Evolutionary conservation across 2,888 invertebrate species (phyloP), one percentile per base, ranked within the genome.

Genomic region (Choreutis nemorana): DNA sequence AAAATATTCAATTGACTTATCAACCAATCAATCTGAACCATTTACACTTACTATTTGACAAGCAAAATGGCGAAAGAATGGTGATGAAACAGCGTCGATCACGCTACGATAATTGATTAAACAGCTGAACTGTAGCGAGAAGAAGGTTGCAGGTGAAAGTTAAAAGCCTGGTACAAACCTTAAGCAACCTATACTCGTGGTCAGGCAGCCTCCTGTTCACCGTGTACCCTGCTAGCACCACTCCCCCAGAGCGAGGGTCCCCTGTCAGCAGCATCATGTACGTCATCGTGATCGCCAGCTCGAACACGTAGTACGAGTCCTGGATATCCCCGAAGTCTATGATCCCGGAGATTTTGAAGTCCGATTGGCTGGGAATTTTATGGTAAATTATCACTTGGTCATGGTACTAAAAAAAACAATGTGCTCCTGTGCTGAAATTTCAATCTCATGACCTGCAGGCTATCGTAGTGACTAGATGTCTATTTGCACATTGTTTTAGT

Each of bases 301-400:
- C 96, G 59, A 91, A 95, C 22, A 95, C 68, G 36, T 86, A 82
- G 50, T 86, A 89, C 0, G 87, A 85, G 32, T 80, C 71, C 36
- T 89, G 87, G 12, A 86, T 81, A 60, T 96, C 96, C 0, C 93
- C 94, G 54, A 94, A 94, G 71, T 97, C 96, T 8, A 97, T 82
- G 28, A 96, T 71, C 0, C 87, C 91, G 2, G 75, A 63, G 5
- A 94, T 75, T 28, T 73, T 68, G 65, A 83, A 84, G 14, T 82
- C 81, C 0, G 66, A 59, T 21, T 72, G 54, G 21, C 68, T 71
- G 42, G 28, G 39, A 32, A 24, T 2, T 27, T 16, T 3, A 6
- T n/a, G 18, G 18, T 18, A 18, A 18, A 18, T n/a, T 8, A 6
- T 18, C 8, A 18, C 8, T 6, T 18, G 8, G 5, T 6, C 8